Conservation (phyloP, 2,797 vertebrate species). For the Chiloscyllium punctatum region DNA sequence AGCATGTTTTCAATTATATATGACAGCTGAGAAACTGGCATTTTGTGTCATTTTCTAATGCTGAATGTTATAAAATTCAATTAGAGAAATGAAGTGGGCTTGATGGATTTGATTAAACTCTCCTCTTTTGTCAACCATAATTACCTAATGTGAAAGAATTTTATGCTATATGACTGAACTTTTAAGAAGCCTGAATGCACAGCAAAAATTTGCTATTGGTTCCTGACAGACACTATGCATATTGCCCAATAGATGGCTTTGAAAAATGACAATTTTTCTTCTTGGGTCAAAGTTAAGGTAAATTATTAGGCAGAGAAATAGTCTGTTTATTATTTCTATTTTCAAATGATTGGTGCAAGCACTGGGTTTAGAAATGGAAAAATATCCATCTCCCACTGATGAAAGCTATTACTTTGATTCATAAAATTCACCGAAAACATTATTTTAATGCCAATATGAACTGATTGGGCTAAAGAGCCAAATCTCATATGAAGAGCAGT, state of each 20-base stretch:
- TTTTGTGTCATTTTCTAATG: background rate
- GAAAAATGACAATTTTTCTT: background rate
- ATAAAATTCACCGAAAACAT: background rate
- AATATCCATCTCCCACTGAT: background rate
- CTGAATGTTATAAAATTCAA: constrained; percentile 10
- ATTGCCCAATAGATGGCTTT: background rate
- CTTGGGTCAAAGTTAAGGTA: background rate
- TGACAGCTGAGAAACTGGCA: background rate
- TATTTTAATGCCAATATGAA: background rate
- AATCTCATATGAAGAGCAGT: no score
- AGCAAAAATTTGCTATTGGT: background rate
- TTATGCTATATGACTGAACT: background rate
- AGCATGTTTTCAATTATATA: background rate
- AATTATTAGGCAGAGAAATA: background rate
- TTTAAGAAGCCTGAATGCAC: background rate
- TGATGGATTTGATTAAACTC: constrained; percentile 11
- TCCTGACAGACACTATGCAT: background rate
- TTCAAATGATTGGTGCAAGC: background rate
- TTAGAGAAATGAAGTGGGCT: background rate
- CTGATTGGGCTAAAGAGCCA: background rate
- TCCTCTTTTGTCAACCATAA: constrained; percentile 5
- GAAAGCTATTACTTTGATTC: background rate
- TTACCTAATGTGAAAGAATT: constrained; percentile 10
- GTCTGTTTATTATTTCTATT: background rate
- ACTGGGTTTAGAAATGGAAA: background rate